Conservation (phyloP, 2,888 invertebrate genomes). For the Tetramorium bicarinatum region DNA sequence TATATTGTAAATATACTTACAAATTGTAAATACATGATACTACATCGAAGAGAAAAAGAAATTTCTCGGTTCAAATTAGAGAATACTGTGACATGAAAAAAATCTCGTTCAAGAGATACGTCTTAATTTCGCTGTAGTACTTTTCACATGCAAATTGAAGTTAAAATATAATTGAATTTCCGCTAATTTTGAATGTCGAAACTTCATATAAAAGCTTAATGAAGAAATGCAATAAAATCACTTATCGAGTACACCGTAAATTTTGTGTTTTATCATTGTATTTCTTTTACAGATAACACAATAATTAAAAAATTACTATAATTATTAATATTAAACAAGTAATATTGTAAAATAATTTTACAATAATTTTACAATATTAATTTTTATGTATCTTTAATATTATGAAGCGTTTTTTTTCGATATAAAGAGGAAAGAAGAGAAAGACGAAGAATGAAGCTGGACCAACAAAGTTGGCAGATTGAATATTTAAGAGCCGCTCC, state of each 20-base stretch:
- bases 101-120: slow-evolving; percentile 12
- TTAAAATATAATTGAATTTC: slow-evolving; percentile 57
- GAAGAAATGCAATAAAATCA: slow-evolving; percentile 63
- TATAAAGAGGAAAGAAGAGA: not conserved
- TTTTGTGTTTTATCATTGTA: not conserved
- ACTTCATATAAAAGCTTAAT: slow-evolving; percentile 80
- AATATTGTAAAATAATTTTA: too few species aligned
- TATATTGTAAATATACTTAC: not conserved
- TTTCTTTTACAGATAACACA: not conserved
- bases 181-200: slow-evolving; percentile 71
- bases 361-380: not conserved
- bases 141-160: slow-evolving; percentile 75
- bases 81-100: slow-evolving; percentile 7
- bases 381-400: not conserved
- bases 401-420: slow-evolving; percentile 25
- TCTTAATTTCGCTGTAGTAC: slow-evolving; percentile 41
- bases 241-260: not conserved
- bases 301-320: not conserved
- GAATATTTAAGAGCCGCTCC: slow-evolving; percentile 81
- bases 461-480: slow-evolving; percentile 73
- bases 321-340: not conserved
- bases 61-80: slow-evolving; percentile 39
- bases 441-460: slow-evolving; percentile 22
- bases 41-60: not conserved
- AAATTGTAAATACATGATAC: not conserved